These are phyloP conservation scores for Petromus typicus DNA, from an alignment of 2,113 vertebrate genomes.

Conservation along the genomic window DNA sequence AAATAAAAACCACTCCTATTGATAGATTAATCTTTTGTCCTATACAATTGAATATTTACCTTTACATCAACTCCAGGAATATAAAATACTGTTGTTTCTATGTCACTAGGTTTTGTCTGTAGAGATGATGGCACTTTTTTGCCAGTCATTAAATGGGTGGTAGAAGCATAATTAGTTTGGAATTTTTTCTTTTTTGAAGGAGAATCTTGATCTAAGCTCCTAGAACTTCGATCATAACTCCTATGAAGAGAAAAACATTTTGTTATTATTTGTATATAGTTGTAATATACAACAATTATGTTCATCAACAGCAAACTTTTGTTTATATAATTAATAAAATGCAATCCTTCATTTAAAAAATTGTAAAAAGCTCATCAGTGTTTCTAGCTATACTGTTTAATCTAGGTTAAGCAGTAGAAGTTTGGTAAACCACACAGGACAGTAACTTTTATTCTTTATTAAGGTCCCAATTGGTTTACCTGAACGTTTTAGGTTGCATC, in stretches of 20 bases:
- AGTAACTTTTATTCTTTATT: not conserved
- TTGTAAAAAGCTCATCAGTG: not conserved
- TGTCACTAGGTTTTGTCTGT: conserved; percentile 95
- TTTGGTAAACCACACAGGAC: too few species aligned
- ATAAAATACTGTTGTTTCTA: conserved; percentile 98
- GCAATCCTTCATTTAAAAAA: not conserved
- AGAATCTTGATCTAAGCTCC: conserved; percentile 97
- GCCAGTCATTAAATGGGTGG: conserved; percentile 93
- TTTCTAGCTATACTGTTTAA: not conserved
- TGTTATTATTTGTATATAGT: not conserved
- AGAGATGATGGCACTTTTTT: conserved; percentile 97
- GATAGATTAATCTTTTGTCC: not conserved
- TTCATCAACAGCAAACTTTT: not conserved
- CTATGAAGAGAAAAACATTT: conserved; percentile 82
- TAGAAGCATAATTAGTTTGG: conserved; percentile 94
- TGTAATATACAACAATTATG: not conserved
- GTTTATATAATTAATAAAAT: not conserved
- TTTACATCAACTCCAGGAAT: conserved; percentile 99
- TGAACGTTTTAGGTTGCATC: not conserved
- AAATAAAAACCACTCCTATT: not conserved
- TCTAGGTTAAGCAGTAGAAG: too few species aligned
- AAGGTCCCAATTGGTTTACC: not conserved
- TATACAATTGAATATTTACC: conserved; percentile 84
- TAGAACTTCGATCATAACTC: conserved; percentile 95
- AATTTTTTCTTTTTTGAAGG: conserved; percentile 98